A percentile compares a stretch with the other conserved stretches of the same genome.
phyloP scores from a whole-genome alignment of 2,113 vertebrate genomes.

The Orthochromis malagaraziensis region DNA sequence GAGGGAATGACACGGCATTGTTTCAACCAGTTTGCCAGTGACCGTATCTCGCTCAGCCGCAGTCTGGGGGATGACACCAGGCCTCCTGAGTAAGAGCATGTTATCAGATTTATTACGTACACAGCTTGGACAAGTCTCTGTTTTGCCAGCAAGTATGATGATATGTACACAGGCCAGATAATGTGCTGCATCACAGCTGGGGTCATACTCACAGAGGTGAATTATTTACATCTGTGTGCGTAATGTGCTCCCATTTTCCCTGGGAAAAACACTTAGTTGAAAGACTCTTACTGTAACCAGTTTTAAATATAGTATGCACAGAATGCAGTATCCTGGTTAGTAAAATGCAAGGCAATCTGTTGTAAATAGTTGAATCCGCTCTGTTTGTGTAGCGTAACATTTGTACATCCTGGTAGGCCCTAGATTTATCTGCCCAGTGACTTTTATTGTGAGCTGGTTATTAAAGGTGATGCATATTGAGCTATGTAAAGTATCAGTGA shows the following conservation, averaged over 20 bases:
- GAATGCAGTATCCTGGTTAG: background rate
- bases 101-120: background rate
- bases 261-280: background rate
- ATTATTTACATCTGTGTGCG: constrained; percentile 4
- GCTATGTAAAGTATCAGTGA: background rate
- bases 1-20: constrained; percentile 88
- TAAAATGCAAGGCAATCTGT: background rate
- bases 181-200: background rate
- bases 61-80: constrained; percentile 89
- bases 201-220: background rate
- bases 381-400: background rate
- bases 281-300: background rate
- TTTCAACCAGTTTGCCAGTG: constrained; percentile 95
- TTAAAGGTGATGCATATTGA: background rate
- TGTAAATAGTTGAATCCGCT: background rate
- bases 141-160: background rate
- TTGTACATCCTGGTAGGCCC: background rate
- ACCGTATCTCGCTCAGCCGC: constrained; percentile 89
- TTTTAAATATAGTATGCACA: background rate
- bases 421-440: background rate
- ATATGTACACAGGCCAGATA: background rate
- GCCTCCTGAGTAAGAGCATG: constrained; percentile 83
- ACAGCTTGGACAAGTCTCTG: background rate
- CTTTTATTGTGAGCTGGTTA: background rate
- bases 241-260: background rate